Percentiles rank a stretch among this genome's conserved stretches.
phyloP scores from a whole-genome alignment of 1,140 invertebrate genomes.

The Ptiloglossa arizonensis region DNA sequence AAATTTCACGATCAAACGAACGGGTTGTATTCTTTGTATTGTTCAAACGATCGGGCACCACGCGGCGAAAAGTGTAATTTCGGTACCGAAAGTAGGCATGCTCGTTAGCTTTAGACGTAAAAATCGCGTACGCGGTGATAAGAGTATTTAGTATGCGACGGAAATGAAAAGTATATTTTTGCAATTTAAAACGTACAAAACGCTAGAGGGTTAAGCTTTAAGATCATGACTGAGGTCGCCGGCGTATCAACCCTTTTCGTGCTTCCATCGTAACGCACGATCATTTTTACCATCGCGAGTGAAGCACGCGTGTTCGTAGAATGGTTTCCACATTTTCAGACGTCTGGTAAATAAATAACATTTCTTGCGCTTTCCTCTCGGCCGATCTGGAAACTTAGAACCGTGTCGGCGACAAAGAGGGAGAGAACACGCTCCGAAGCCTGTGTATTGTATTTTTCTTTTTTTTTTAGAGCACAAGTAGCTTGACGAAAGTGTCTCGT shows the following conservation, averaged over 20 bases:
- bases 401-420: background rate
- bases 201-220: background rate
- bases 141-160: background rate
- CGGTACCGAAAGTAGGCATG: background rate
- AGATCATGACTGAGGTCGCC: background rate
- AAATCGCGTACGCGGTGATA: background rate
- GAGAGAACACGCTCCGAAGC: background rate
- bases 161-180: slow-evolving; percentile 20
- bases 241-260: background rate
- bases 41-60: too few relatives aligned
- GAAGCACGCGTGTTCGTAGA: background rate
- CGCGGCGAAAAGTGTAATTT: too few relatives aligned
- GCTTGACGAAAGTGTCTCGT: slow-evolving; percentile 11
- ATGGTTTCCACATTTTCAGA: background rate
- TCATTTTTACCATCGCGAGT: background rate
- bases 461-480: background rate
- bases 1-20: background rate
- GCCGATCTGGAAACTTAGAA: background rate
- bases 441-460: background rate
- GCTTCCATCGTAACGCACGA: background rate
- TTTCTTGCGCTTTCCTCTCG: background rate
- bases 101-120: slow-evolving; percentile 15
- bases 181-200: slow-evolving; percentile 24
- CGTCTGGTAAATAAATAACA: background rate
- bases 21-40: background rate